phyloP scores from a whole-genome alignment of 2,888 invertebrate species.

The Eurois occulta region DNA sequence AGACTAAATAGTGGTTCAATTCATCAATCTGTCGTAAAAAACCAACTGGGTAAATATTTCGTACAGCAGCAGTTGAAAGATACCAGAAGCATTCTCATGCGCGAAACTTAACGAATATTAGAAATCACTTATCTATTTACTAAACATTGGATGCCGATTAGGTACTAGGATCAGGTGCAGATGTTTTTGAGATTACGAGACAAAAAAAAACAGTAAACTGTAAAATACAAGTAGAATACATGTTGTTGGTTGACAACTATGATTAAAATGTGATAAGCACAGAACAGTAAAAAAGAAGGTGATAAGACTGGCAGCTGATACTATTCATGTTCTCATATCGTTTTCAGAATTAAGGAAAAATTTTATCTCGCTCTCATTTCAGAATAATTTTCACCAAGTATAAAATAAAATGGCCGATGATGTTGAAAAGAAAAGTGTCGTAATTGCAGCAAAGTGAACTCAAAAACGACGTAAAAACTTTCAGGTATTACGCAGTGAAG shows the following conservation, averaged over 20 bases:
- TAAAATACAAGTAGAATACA: no score
- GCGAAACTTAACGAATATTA: not conserved
- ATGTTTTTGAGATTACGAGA: not conserved
- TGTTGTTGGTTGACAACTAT: not conserved
- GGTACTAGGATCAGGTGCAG: no score
- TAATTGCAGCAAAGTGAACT: constrained; percentile 35
- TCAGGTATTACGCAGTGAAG: constrained; percentile 52
- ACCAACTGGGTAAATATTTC: not conserved
- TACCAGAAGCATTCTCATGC: not conserved
- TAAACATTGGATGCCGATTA: not conserved
- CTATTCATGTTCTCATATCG: not conserved
- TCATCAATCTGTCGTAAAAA: not conserved
- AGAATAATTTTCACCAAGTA: constrained; percentile 15
- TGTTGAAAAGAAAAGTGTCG: constrained; percentile 44
- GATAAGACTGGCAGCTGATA: not conserved
- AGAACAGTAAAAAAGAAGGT: not conserved
- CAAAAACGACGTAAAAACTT: constrained; percentile 42
- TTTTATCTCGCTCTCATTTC: constrained; percentile 30
- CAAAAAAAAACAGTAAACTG: not conserved
- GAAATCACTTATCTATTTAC: not conserved
- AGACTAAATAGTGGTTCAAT: not conserved
- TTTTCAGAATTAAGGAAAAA: constrained; percentile 1
- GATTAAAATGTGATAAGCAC: not conserved
- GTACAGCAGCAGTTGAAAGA: not conserved
- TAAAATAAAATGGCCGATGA: constrained; percentile 25